Conservation (phyloP, 2,113 vertebrate genomes). For the Phalacrocorax brasilianus region DNA sequence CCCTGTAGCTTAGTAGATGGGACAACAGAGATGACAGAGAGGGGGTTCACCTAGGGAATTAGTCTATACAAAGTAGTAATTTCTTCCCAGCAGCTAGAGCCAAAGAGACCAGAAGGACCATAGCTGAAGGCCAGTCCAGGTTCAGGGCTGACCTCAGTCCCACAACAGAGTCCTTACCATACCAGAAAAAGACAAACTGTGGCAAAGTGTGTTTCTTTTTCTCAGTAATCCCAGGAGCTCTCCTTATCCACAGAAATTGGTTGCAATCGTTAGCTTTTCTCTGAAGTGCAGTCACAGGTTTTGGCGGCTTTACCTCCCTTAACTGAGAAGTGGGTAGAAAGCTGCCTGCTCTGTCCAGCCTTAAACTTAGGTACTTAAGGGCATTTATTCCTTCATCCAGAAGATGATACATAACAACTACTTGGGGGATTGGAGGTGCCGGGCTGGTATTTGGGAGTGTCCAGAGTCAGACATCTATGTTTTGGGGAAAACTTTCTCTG, state of each 20-base stretch:
- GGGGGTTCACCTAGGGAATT: neutral
- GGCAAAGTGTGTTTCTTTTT: neutral
- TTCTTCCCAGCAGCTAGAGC: neutral
- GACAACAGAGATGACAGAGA: neutral
- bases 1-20: neutral
- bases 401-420: neutral
- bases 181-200: neutral
- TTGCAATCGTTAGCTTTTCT: neutral
- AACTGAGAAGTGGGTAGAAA: neutral
- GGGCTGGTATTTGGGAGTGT: neutral
- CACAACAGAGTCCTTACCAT: fast-evolving
- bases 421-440: neutral
- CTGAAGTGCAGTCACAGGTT: neutral
- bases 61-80: neutral
- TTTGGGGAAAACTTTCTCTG: neutral
- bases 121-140: neutral
- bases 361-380: neutral
- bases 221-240: neutral
- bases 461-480: neutral
- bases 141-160: neutral
- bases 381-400: neutral
- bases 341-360: neutral
- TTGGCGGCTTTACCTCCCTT: neutral
- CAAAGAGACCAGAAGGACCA: neutral
- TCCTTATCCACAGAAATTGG: neutral